Base-by-base conservation (phyloP, 1,140 invertebrate species). In the Danaus melanippus region DNA sequence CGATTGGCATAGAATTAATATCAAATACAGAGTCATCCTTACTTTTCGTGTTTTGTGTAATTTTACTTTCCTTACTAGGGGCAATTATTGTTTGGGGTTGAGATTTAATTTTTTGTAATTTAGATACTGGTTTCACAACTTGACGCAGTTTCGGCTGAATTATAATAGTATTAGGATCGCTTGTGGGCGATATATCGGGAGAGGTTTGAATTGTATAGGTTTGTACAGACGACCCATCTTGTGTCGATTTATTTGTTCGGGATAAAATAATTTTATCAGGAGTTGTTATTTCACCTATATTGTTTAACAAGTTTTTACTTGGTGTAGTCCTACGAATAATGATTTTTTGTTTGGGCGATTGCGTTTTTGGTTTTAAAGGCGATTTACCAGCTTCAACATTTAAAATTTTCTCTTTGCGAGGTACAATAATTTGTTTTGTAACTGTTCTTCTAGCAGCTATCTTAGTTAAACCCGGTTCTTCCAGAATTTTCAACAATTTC, bases 1-100 rank as follows among this genome's bases (percentile, higher is more conserved):
- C 90, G 56, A 93, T 91, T 1, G 92, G 92, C 90, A 93, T 93
- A 12, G 91, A 92, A 74, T 91, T 91, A 17, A 93, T 93, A 67
- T 93, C 92, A 53, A 93, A 89, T 12, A 92, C 87, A 64, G 89
- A 84, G n/a, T 92, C 91, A 48, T 48, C 10, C 53, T 62, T 40
- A 17, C 12, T 56, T 39, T 62, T 41, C 8, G 57, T 39, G 12
- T 69, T 66, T 40, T 69, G 69, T 2, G 52, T 47, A 17, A 47
- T 58, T 66, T 80, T 86, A 12, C 48, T 57, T 57, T 74, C 75
- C 62, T 67, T 10, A 71, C 47, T 44, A 12, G 42, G 21, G 11
- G 74, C 49, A 32, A 79, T 52, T 21, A 79, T 70, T 46, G 66
- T 70, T 32, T 74, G 60, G 4, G 70, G 56, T 45, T 74, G 61